phyloP scores from a whole-genome alignment of 1,140 invertebrate species.

The Thaumetopoea pityocampa region DNA sequence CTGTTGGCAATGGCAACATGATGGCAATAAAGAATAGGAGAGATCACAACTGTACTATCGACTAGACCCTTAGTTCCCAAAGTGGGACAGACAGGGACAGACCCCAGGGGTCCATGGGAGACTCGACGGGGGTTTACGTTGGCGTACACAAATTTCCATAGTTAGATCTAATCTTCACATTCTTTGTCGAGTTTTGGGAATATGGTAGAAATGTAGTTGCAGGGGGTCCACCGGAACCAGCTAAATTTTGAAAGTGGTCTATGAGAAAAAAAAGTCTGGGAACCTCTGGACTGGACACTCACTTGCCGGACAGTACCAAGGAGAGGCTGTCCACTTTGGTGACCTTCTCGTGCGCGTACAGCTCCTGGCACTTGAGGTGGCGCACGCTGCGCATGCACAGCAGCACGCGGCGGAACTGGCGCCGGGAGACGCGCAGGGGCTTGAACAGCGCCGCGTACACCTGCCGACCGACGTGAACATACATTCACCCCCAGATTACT shows the following conservation, averaged over 20 bases:
- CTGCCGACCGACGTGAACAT: slow-evolving; percentile 60
- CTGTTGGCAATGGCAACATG: not conserved
- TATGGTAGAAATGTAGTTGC: too few species aligned
- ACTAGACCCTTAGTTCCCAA: not conserved
- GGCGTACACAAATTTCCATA: too few species aligned
- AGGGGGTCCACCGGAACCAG: too few species aligned
- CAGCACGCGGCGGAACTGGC: slow-evolving; percentile 88
- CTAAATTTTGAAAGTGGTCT: too few species aligned
- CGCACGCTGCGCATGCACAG: slow-evolving; percentile 88
- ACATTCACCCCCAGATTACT: too few species aligned
- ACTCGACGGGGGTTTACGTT: too few species aligned
- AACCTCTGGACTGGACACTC: slow-evolving; percentile 76
- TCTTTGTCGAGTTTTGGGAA: not conserved
- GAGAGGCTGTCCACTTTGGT: slow-evolving; percentile 92
- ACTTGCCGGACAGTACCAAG: slow-evolving; percentile 91
- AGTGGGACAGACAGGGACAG: not conserved
- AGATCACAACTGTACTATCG: not conserved
- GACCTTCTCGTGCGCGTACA: slow-evolving; percentile 92
- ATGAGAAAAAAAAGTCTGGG: too few species aligned
- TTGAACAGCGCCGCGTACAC: slow-evolving; percentile 89
- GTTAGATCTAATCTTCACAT: too few species aligned
- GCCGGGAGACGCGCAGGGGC: slow-evolving; percentile 86
- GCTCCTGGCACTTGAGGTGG: slow-evolving; percentile 87
- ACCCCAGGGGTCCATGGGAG: too few species aligned
- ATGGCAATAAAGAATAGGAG: slow-evolving; percentile 1